phyloP scores from a whole-genome alignment of 2,888 invertebrate genomes.

The Pseudococcus longispinus region DNA sequence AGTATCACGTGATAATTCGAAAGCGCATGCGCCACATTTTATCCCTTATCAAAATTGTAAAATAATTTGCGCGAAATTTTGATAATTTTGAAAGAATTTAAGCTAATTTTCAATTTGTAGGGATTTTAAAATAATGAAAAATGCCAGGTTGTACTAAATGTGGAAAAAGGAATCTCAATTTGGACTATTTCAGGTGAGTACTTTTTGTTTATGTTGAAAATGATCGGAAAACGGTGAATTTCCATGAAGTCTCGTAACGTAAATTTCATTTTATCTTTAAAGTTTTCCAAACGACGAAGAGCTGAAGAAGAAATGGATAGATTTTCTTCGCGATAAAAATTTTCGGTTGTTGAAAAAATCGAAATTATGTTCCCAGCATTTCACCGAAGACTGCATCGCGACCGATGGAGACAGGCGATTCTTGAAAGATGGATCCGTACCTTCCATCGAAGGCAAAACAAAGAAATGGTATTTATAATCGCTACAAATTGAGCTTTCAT shows the following conservation, averaged over 20 bases:
- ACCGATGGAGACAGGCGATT: background rate
- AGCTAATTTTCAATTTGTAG: background rate
- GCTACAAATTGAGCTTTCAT: background rate
- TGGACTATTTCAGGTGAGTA: background rate
- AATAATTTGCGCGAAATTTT: background rate
- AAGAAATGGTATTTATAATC: background rate
- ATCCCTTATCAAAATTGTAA: background rate
- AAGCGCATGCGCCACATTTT: background rate
- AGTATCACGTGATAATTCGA: background rate
- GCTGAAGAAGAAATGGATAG: conserved; percentile 1
- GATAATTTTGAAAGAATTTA: background rate
- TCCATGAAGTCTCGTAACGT: background rate
- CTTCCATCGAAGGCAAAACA: background rate
- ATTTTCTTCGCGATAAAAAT: background rate
- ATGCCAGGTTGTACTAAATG: background rate
- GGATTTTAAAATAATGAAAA: background rate
- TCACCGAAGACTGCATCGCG: background rate
- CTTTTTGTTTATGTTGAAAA: background rate
- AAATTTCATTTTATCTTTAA: background rate
- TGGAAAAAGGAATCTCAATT: background rate
- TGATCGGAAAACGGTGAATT: background rate
- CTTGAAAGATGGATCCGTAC: background rate
- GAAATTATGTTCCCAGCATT: conserved; percentile 18
- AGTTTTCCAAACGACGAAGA: conserved; percentile 34
- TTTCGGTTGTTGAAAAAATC: background rate